Conservation (phyloP, 2,888 invertebrate genomes). For the Callyntrura sp. region DNA sequence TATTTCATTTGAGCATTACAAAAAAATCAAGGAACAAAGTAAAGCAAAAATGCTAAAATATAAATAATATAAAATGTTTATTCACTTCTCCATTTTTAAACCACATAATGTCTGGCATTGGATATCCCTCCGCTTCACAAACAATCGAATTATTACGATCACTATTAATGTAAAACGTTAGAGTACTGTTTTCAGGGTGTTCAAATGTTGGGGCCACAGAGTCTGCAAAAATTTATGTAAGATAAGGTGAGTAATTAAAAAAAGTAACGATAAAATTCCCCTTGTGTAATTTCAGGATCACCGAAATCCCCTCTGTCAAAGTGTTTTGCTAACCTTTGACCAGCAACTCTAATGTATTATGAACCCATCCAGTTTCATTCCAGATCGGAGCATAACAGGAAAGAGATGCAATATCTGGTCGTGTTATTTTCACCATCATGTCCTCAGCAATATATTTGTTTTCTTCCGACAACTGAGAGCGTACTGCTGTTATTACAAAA, state of each 20-base stretch:
- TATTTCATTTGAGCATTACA: background rate
- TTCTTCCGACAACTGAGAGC: constrained; percentile 64
- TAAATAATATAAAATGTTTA: background rate
- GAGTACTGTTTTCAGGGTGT: constrained; percentile 70
- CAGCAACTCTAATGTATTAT: constrained; percentile 46
- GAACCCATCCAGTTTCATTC: constrained; percentile 77
- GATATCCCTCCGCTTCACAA: constrained; percentile 78
- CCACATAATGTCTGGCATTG: constrained; percentile 78
- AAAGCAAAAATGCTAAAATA: background rate
- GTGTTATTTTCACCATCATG: constrained; percentile 62
- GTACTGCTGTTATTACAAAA: constrained; percentile 19
- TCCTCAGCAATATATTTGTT: constrained; percentile 67
- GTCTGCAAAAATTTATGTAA: constrained; percentile 51
- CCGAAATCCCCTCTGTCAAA: background rate
- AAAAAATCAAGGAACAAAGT: background rate
- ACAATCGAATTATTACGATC: constrained; percentile 70
- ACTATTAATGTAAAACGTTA: constrained; percentile 55
- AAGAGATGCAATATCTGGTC: constrained; percentile 64
- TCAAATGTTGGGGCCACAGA: constrained; percentile 69
- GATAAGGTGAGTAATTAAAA: background rate
- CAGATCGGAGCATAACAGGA: constrained; percentile 76
- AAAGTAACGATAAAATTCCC: too few relatives aligned
- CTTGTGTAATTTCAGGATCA: background rate
- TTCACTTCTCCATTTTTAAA: constrained; percentile 74
- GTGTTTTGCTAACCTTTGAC: constrained; percentile 67